Conservation (phyloP, 2,113 vertebrate species). For the Colaptes auratus region DNA sequence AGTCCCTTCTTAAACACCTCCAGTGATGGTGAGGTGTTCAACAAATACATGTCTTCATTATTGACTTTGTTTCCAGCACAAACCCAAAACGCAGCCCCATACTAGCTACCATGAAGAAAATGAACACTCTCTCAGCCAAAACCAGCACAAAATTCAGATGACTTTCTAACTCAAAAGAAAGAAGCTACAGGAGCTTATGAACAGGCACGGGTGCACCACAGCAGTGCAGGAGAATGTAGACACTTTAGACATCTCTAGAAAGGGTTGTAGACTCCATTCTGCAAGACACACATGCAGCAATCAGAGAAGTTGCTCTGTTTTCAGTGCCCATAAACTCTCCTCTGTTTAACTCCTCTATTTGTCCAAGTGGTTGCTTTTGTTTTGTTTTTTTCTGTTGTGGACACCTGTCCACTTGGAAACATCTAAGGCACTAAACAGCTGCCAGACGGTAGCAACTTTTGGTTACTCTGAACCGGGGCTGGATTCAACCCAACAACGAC, state of each 20-base stretch:
- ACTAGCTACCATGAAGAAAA: not conserved
- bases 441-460: not conserved
- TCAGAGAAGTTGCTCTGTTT: not conserved
- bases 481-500: not conserved
- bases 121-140: not conserved
- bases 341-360: not conserved
- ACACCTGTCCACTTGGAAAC: constrained; percentile 10
- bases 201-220: not conserved
- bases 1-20: no score
- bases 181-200: not conserved
- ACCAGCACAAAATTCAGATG: not conserved
- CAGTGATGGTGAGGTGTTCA: no score
- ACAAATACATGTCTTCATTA: not conserved
- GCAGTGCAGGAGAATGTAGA: not conserved
- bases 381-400: not conserved
- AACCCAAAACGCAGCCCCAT: not conserved
- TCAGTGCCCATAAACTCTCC: not conserved
- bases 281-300: fast-evolving
- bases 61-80: not conserved
- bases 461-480: not conserved
- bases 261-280: not conserved
- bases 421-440: constrained; percentile 9
- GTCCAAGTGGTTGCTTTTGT: not conserved
- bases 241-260: not conserved
- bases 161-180: not conserved